phyloP scores from a whole-genome alignment of 2,888 invertebrate genomes.

The Anthophora plumipes region DNA sequence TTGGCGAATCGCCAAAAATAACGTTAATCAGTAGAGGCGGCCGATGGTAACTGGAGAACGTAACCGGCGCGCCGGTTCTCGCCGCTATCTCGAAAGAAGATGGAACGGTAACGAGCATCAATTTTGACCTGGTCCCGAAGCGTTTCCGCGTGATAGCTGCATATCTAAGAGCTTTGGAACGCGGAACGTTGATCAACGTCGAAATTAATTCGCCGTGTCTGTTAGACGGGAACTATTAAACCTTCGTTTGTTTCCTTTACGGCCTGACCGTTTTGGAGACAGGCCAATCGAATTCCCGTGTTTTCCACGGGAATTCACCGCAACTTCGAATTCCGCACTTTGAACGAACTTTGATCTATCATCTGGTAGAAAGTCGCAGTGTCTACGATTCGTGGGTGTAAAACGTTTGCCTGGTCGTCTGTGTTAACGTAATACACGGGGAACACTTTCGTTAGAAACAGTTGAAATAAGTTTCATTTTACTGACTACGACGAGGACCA shows the following conservation, averaged over 20 bases:
- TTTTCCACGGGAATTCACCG: conserved; percentile 4
- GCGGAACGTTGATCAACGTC: conserved; percentile 53
- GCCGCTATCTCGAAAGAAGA: conserved; percentile 16
- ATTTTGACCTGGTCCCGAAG: conserved; percentile 23
- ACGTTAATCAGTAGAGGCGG: conserved; percentile 62
- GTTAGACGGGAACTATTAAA: conserved; percentile 15
- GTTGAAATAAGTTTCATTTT: not conserved
- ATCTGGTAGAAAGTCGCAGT: conserved; percentile 9
- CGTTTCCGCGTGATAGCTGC: conserved; percentile 42
- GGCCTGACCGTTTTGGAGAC: not conserved
- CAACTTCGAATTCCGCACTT: conserved; percentile 11
- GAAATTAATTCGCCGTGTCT: conserved; percentile 28
- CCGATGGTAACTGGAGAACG: conserved; percentile 58
- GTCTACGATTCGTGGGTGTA: conserved; percentile 19
- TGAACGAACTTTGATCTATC: conserved; percentile 26
- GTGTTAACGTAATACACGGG: not conserved
- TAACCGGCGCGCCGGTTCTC: conserved; percentile 1
- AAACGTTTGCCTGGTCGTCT: not conserved
- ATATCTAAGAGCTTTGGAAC: not conserved
- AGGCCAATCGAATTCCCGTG: conserved; percentile 43
- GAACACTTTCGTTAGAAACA: not conserved
- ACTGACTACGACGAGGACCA: not conserved
- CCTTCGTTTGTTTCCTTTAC: conserved; percentile 1
- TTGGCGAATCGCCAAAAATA: conserved; percentile 69
- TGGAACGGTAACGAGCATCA: conserved; percentile 12